Conservation (phyloP, 2,113 vertebrate species). For the Embiotoca jacksoni region DNA sequence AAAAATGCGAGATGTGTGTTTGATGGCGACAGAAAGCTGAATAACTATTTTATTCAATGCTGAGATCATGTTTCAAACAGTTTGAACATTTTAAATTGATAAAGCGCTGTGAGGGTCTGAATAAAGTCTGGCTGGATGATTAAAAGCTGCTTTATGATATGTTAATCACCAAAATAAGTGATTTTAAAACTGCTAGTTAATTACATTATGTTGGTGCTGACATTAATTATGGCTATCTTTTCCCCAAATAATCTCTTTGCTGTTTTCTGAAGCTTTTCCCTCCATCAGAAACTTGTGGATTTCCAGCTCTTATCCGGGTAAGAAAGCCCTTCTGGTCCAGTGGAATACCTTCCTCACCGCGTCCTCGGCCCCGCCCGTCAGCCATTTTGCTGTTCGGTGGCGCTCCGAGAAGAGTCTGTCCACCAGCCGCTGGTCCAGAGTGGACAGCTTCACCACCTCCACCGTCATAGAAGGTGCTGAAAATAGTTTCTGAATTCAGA, state of each 20-base stretch:
- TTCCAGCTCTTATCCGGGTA: conserved; percentile 7
- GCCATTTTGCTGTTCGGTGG: conserved; percentile 65
- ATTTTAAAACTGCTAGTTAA: too few species aligned
- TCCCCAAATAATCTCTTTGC: not conserved
- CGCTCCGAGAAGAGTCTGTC: not conserved
- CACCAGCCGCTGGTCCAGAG: conserved; percentile 41
- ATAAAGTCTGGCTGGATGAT: too few species aligned
- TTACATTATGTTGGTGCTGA: not conserved
- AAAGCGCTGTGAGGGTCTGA: too few species aligned
- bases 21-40: too few species aligned
- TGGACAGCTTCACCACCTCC: conserved; percentile 25
- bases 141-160: too few species aligned
- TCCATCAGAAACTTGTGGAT: conserved; percentile 70
- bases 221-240: too few species aligned
- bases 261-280: conserved; percentile 45
- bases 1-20: too few species aligned
- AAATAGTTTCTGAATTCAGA: too few species aligned
- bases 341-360: conserved; percentile 48
- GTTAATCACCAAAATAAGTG: too few species aligned
- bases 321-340: conserved; percentile 40
- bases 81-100: too few species aligned
- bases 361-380: conserved; percentile 9
- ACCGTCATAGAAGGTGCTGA: conserved; percentile 57
- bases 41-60: too few species aligned
- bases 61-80: too few species aligned